Evolutionary conservation across 2,797 vertebrate species (phyloP), one percentile per base, ranked within the genome.

Genomic region (Enteromius unitaeniatus): DNA sequence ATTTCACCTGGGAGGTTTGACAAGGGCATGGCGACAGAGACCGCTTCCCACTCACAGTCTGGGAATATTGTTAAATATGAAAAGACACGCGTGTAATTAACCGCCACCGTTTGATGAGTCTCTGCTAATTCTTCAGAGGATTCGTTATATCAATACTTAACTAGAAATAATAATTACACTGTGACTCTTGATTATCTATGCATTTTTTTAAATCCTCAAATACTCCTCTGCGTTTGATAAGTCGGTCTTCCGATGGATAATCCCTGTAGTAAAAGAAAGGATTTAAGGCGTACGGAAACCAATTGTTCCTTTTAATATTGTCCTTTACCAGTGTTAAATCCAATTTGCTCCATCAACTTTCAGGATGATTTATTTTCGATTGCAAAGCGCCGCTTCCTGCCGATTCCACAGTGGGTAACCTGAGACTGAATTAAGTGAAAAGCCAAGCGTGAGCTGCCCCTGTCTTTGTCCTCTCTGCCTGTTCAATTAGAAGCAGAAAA

Each of bases 371-470:
- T 69, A 76, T 82, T 84, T 86, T 40, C 40, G 40, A 40, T 40
- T 40, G 77, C 82, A 62, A 83, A 88, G 83, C 82, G 76, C 64
- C 40, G 58, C 79, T 80, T 64, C 75, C 79, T 19, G 60, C 68
- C 60, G 77, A 68, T 68, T 85, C 65, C 62, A 78, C 79, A 76
- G 89, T 88, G 81, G 76, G 75, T 77, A 64, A 87, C 84, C 89
- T 84, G 81, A 82, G 73, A 80, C 60, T 75, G 85, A 77, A 85
- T 79, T 70, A 77, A 87, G 82, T 81, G 78, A 86, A 84, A 88
- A 90, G 80, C 70, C 83, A 88, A 73, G 87, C 49, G 64, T 79
- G 76, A 88, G 81, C 55, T 82, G 72, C 84, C 83, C 87, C 69
- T 45, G 78, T 73, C 79, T 76, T 37, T 62, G 68, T 85, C 84